Percentiles rank a stretch among this genome's conserved stretches.
These are phyloP conservation scores for Epinephelus lanceolatus DNA, from an alignment of 2,113 vertebrate genomes.

Conservation along the genomic window DNA sequence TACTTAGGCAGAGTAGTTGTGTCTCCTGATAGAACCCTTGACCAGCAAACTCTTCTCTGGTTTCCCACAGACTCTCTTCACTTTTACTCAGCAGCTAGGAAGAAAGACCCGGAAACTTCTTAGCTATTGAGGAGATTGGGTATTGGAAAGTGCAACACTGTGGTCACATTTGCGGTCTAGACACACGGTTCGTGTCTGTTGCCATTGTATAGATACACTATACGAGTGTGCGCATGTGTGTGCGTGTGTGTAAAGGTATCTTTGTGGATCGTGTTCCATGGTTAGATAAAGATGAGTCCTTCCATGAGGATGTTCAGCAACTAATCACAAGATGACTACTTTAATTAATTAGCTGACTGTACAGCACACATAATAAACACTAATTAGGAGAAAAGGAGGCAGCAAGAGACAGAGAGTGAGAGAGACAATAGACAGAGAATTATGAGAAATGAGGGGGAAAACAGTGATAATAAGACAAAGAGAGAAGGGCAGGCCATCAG, in stretches of 20 bases:
- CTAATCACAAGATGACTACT: conserved; percentile 73
- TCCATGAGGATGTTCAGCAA: conserved; percentile 45
- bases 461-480: conserved; percentile 27
- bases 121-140: too few relatives aligned
- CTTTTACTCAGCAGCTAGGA: too few relatives aligned
- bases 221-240: neutral
- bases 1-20: too few relatives aligned
- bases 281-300: conserved; percentile 61
- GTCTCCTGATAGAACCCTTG: too few relatives aligned
- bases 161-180: too few relatives aligned
- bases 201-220: neutral
- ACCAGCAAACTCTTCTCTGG: too few relatives aligned
- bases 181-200: neutral
- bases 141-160: too few relatives aligned
- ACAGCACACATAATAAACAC: conserved; percentile 58
- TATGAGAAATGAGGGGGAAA: conserved; percentile 14
- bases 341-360: conserved; percentile 68
- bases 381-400: conserved; percentile 55
- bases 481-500: conserved; percentile 12
- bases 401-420: neutral
- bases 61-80: too few relatives aligned
- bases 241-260: conserved; percentile 35
- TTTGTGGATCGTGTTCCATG: conserved; percentile 56
- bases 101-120: too few relatives aligned
- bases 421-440: neutral